These are phyloP conservation scores for Prolemur simus DNA, from an alignment of 2,113 vertebrate species.

Conservation along the genomic window DNA sequence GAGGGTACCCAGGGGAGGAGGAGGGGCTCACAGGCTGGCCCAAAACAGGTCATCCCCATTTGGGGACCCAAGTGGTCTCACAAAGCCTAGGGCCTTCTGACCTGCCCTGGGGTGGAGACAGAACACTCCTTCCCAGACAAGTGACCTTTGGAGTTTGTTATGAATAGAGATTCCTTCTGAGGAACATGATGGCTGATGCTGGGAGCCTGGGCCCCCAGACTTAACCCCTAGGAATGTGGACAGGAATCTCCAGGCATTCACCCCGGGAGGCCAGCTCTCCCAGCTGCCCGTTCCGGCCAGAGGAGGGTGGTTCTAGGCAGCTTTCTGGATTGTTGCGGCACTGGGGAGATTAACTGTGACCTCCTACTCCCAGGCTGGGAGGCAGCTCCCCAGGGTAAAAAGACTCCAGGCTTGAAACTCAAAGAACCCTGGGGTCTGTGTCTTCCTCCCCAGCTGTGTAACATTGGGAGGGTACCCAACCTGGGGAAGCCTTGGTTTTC, in stretches of 20 bases:
- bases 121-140: too few relatives aligned
- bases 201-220: constrained; percentile 52
- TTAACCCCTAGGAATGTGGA: constrained; percentile 59
- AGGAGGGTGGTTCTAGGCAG: neutral
- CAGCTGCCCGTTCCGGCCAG: neutral
- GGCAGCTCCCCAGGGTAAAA: neutral
- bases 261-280: neutral
- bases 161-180: constrained; percentile 73
- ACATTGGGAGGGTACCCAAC: neutral
- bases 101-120: too few relatives aligned
- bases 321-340: neutral
- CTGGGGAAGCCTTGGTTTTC: neutral
- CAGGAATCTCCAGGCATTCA: neutral
- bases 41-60: too few relatives aligned
- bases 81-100: too few relatives aligned
- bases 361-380: neutral
- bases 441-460: neutral
- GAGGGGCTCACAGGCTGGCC: too few relatives aligned
- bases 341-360: neutral
- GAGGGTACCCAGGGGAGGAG: too few relatives aligned
- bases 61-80: too few relatives aligned
- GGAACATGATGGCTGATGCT: constrained; percentile 58
- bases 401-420: neutral
- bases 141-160: constrained; percentile 74
- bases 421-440: neutral